phyloP scores from a whole-genome alignment of 1,140 invertebrate genomes.

The Orchestia grillus region DNA sequence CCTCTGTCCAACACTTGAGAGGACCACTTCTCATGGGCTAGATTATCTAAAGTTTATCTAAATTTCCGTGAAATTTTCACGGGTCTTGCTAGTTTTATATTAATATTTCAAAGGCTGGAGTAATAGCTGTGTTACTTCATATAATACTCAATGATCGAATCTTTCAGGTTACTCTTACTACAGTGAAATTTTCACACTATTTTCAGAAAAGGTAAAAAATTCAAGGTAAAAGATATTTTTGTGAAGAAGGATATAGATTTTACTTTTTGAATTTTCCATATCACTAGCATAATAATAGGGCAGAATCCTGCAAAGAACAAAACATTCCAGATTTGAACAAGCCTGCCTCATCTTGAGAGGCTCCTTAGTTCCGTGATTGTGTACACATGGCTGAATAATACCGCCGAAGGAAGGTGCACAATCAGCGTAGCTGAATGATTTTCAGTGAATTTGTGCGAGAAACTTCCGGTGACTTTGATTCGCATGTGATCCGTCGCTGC shows the following conservation, averaged over 20 bases:
- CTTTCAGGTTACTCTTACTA: not conserved
- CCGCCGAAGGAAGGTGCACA: too few species aligned
- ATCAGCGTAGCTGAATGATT: too few species aligned
- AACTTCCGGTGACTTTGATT: too few species aligned
- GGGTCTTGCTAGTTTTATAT: too few species aligned
- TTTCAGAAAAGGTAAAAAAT: not conserved
- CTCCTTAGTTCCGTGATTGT: not conserved
- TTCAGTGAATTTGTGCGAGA: too few species aligned
- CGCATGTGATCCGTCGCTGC: not conserved
- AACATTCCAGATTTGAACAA: not conserved
- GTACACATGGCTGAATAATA: too few species aligned
- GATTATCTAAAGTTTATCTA: too few species aligned
- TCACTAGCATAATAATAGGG: not conserved
- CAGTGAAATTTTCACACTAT: not conserved
- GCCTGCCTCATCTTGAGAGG: not conserved
- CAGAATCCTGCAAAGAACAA: not conserved
- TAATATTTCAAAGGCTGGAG: too few species aligned
- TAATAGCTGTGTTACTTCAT: not conserved
- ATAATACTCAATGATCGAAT: not conserved
- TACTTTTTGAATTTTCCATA: slow-evolving; percentile 10
- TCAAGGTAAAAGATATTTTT: not conserved
- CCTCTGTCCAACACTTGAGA: too few species aligned
- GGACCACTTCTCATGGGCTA: too few species aligned
- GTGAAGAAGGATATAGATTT: not conserved
- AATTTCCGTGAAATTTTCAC: too few species aligned